Evolutionary conservation across 2,797 vertebrate species (phyloP), one percentile per base, ranked within the genome.

Genomic region (Hemibagrus guttatus): DNA sequence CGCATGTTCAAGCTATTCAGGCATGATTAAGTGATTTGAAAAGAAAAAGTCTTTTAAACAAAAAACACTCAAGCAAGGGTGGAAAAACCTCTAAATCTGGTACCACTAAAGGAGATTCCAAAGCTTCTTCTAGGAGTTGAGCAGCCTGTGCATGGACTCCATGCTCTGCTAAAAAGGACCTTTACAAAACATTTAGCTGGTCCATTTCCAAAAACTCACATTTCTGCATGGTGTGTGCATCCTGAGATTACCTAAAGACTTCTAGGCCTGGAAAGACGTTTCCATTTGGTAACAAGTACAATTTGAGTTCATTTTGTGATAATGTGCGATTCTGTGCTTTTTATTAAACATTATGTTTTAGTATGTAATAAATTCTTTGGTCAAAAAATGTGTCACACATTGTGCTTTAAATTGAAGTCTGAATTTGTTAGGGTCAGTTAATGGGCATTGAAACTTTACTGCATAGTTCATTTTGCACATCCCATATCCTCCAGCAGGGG

Each of bases 401-500:
- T 11, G 17, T 23, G 7, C 35, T 21, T 23, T 23, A 8, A 72
- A 1, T 9, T 42, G 19, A 46, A 49, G 42, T 49, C 42, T 49
- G 21, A 46, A 42, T 46, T 74, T 74, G 3, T 26, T 39, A 35
- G 21, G 17, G 4, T 21, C 14, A 31, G 74, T 31, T 58, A 35
- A 6, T 52, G 21, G 2, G 9, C 13, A 42, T 14, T 39, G 21
- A 78, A 23, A n/a, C 14, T 21, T 31, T 2, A 17, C 42, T 72
- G 35, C 42, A 71, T 14, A 64, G 9, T 81, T 23, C 0, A 66
- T 14, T 52, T 26, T n/a, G 87, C 63, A 83, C 12, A 58, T 4
- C 46, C 35, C 16, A n/a, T 14, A 14, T 49, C 19, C 13, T n/a
- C 86, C 91, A 88, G 71, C 52, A 88, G 91, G 84, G 59, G 89